Evolutionary conservation across 2,888 invertebrate genomes (phyloP), one percentile per base, ranked within the genome.

Genomic region (Thera obeliscata): DNA sequence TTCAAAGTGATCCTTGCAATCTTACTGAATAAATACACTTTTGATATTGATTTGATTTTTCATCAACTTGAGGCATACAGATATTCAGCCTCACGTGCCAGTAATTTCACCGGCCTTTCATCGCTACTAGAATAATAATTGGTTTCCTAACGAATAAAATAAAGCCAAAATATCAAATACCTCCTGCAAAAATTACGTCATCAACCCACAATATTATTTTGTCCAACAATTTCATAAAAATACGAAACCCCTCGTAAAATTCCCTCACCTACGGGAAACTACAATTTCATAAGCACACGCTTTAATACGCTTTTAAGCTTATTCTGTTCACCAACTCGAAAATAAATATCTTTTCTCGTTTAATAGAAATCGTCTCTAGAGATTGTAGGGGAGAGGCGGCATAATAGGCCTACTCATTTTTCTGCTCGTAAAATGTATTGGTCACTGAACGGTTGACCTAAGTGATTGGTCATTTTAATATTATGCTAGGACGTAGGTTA

Each of bases 331-430:
- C 69, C 70, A 74, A 79, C 75, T 74, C 54, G 74, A 75, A 76
- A 76, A 72, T 74, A 74, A 76, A 80, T 77, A 77, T 76, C 76
- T 74, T 69, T 76, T 73, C 72, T 75, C 57, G 69, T 78, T 76
- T 75, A 81, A 79, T 75, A 78, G 76, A 75, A 74, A 72, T 58
- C 71, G 71, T 78, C 76, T 69, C 71, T 48, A 71, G 67, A 74
- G 72, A 77, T 78, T 78, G 70, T 67, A 70, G 55, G 61, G 66
- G 66, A 67, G 49, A 55, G n/a, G 8, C 0, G 56, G 66, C 22
- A 22, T 3, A 46, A 58, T 38, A 35, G 6, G 7, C 48, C 22
- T 38, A 43, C 9, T 11, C 9, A 9, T 8, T 11, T 60, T 60
- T 65, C 49, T 55, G 12, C 22, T 12, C 41, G 56, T 56, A 12